A percentile compares a stretch with the other conserved stretches of the same genome.
Conservation (phyloP, 1,140 invertebrate genomes). For the Adoxophyes honmai region DNA sequence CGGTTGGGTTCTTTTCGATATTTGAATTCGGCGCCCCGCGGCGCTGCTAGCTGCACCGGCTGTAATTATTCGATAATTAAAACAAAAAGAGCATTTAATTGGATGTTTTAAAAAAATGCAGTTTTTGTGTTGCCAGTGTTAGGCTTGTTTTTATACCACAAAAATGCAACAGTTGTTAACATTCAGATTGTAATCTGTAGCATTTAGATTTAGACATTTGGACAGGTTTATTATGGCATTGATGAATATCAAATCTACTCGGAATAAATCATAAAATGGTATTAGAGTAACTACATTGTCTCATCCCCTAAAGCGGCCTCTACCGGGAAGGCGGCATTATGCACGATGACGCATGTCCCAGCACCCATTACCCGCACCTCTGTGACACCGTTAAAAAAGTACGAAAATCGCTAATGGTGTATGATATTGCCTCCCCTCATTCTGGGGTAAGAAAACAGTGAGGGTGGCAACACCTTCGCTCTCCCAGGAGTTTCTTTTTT, state of each 20-base stretch:
- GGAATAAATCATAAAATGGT: too few relatives aligned
- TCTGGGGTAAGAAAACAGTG: slow-evolving; percentile 65
- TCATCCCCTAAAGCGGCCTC: too few relatives aligned
- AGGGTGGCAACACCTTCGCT: slow-evolving; percentile 68
- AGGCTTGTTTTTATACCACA: too few relatives aligned
- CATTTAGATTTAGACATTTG: too few relatives aligned
- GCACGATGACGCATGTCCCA: neutral
- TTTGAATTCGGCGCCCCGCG: slow-evolving; percentile 46
- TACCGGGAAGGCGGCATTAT: too few relatives aligned
- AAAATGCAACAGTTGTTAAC: too few relatives aligned
- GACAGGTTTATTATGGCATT: too few relatives aligned
- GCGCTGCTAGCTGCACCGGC: slow-evolving; percentile 32
- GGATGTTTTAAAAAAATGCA: too few relatives aligned
- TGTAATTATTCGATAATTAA: slow-evolving; percentile 16
- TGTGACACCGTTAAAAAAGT: slow-evolving; percentile 74
- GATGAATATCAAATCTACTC: too few relatives aligned
- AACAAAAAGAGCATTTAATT: slow-evolving; percentile 5
- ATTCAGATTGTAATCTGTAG: too few relatives aligned
- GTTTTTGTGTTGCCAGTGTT: too few relatives aligned
- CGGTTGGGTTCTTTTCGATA: slow-evolving; percentile 55
- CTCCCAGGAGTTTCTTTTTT: slow-evolving; percentile 60
- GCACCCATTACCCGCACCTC: slow-evolving; percentile 22
- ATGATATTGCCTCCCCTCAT: slow-evolving; percentile 73
- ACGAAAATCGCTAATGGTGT: slow-evolving; percentile 74
- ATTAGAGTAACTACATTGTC: too few relatives aligned